Base-by-base conservation (phyloP, 2,113 vertebrate species). In the Trachemys scripta region DNA sequence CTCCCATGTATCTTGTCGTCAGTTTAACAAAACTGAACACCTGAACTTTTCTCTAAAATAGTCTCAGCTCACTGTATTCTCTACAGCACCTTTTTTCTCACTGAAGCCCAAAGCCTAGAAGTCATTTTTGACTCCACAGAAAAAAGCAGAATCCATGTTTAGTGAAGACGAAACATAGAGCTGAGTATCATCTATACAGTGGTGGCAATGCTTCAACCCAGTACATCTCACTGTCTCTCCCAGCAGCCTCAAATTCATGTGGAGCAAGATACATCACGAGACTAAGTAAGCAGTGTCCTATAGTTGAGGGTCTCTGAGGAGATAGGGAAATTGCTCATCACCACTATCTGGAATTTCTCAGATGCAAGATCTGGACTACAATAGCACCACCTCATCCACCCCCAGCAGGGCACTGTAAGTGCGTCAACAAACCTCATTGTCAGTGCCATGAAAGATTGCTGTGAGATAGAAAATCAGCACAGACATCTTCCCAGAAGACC, bases 31-130 rank as follows among this genome's bases (percentile, higher is more conserved):
- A 51, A 8, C 19, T 24, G 2, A 3, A 2, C n/a, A 13, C 9
- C 42, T 45, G 20, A 16, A 25, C 47, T 11, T 45, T 6, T 19
- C 31, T 27, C 8, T 7, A 6, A 11, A n/a, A 35, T 8, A 9
- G 17, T 16, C 8, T 20, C 84, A 47, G 31, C 9, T 22, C 12
- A 2, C 3, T 4, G 16, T 2, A 53, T 22, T 42, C 6, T 49
- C n/a, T n/a, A 1, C 47, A 8, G 75, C 7, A 81, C 85, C 25
- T 8, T 16, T 12, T 22, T 12, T 6, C 38, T 27, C 11, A 65
- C 7, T 16, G 24, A 11, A 11, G 38, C 76, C 14, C 25, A 29
- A 86, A 25, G 3, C 5, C 12, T 1, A 10, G 27, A 13, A 0
- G 31, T 8, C 8, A 2, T n/a, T 12, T 19, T 4, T 2, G 31